Evolutionary conservation across 2,113 vertebrate species (phyloP), one percentile per base, ranked within the genome.

Genomic region (Coturnix japonica): DNA sequence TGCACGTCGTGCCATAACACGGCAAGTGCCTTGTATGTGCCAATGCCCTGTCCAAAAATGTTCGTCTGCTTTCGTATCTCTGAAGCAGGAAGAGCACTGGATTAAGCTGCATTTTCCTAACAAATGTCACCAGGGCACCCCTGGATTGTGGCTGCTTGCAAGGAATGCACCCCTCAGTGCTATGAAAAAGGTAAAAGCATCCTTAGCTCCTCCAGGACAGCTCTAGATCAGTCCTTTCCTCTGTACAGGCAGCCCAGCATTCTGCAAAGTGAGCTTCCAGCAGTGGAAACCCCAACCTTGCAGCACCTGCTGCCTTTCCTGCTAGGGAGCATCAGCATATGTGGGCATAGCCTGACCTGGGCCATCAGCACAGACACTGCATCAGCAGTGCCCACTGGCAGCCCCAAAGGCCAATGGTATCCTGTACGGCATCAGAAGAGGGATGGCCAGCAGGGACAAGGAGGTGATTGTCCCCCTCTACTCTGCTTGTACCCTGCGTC

Each of bases 1-100:
- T 49, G n/a, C 19, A 25, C 17, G 11, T 25, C 26, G 7, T 57
- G 39, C 25, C 2, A 1, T 13, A 25, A 18, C 49, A 35, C 23
- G 57, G 20, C 70, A 65, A 10, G 14, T 17, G 39, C 7, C 59
- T 26, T 0, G 2, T 44, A 14, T 0, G 0, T 5, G 12, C 2
- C 1, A 8, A 80, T 82, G 19, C 21, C 47, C 31, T 9, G 7
- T 26, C 44, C 54, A 65, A 41, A 93, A 83, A 13, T 13, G 23
- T 61, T 35, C 41, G 85, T 30, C 8, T 33, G 26, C 10, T 18
- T 65, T 76, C 46, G 8, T 16, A 44, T 87, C 30, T 12, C 61
- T 8, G 8, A 7, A 77, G 12, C 18, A 83, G 61, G 13, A 2
- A 1, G 2, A 7, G 1, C 61, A 18, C 63, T 76, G 66, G 23